phyloP scores from a whole-genome alignment of 2,888 invertebrate species.

The Troglohyphantes excavatus region DNA sequence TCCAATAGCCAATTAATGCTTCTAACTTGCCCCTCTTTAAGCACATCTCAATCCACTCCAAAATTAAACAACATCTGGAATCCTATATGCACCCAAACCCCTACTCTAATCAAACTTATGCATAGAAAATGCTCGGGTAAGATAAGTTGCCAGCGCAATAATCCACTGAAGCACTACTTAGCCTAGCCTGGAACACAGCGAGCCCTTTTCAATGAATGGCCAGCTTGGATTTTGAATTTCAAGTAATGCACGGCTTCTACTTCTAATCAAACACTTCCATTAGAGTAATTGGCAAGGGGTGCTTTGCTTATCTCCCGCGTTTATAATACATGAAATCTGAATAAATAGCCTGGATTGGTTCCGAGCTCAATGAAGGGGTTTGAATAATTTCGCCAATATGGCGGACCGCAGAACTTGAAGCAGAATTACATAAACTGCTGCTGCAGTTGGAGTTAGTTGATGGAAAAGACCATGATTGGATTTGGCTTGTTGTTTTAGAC shows the following conservation, averaged over 20 bases:
- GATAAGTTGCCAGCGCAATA: slow-evolving; percentile 18
- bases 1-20: too few relatives aligned
- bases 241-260: not conserved
- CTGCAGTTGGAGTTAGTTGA: not conserved
- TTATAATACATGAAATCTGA: slow-evolving; percentile 11
- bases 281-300: slow-evolving; percentile 16
- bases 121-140: not conserved
- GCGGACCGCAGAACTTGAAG: not conserved
- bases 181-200: not conserved
- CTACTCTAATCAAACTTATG: not conserved
- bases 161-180: not conserved
- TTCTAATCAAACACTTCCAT: slow-evolving; percentile 29
- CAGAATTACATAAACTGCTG: not conserved
- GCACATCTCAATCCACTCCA: too few relatives aligned
- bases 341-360: slow-evolving; percentile 14
- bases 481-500: not conserved
- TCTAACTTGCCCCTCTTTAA: too few relatives aligned
- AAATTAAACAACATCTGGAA: not conserved
- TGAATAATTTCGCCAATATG: slow-evolving; percentile 13
- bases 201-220: not conserved
- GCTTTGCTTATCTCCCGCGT: not conserved
- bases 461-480: not conserved
- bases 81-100: not conserved
- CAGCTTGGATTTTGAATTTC: slow-evolving; percentile 23
- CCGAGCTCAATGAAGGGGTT: not conserved